A percentile compares a stretch with the other conserved stretches of the same genome.
phyloP scores from a whole-genome alignment of 2,113 vertebrate genomes.

The Oncorhynchus nerka region DNA sequence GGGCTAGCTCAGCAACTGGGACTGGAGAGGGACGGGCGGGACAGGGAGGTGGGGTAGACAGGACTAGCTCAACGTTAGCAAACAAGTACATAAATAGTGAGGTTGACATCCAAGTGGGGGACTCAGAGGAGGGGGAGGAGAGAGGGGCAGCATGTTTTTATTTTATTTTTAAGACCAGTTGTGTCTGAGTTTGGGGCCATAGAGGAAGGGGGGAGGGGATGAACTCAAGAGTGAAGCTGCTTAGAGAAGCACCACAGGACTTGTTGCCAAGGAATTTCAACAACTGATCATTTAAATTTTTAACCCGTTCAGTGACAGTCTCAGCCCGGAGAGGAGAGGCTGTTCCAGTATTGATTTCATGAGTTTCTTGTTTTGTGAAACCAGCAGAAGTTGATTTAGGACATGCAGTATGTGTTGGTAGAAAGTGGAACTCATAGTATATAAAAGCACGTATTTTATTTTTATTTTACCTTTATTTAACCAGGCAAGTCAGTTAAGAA shows the following conservation, averaged over 20 bases:
- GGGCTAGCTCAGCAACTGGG: too few species aligned
- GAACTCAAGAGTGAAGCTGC: constrained; percentile 34
- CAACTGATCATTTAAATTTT: constrained; percentile 23
- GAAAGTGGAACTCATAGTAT: too few species aligned
- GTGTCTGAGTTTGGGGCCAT: constrained; percentile 49
- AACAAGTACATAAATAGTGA: constrained; percentile 69
- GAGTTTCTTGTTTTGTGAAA: background rate
- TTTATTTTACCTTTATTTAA: too few species aligned
- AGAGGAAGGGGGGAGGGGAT: constrained; percentile 39
- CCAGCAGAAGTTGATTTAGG: too few species aligned
- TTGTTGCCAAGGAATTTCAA: constrained; percentile 59
- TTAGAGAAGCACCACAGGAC: constrained; percentile 28
- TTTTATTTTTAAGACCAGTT: constrained; percentile 53
- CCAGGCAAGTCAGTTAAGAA: too few species aligned
- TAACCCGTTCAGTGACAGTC: background rate
- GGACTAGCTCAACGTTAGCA: constrained; percentile 28
- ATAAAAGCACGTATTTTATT: too few species aligned
- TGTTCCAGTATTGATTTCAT: background rate
- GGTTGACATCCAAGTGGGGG: constrained; percentile 49
- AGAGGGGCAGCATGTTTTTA: constrained; percentile 39
- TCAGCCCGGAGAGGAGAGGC: background rate
- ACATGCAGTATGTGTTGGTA: too few species aligned
- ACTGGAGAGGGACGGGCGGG: too few species aligned
- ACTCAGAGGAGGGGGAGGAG: background rate
- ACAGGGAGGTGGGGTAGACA: too few species aligned